Percentiles rank a stretch among this genome's conserved stretches.
Evolutionary conservation across 2,888 invertebrate species (phyloP).

Genomic region (Latrodectus hesperus): DNA sequence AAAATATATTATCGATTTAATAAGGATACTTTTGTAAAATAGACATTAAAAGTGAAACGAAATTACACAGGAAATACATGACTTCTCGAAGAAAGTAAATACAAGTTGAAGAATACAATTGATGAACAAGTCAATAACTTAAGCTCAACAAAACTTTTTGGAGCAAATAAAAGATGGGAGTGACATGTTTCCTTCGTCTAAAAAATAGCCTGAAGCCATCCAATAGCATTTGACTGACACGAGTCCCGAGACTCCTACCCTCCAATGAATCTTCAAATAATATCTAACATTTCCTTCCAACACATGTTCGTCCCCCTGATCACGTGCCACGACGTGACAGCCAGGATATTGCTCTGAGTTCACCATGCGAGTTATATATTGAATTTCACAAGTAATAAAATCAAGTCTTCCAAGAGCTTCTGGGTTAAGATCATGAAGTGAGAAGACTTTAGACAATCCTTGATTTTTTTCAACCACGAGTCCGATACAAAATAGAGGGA

Average conservation of each 20-base stretch:
- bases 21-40: too few species aligned
- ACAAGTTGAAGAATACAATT: neutral
- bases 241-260: neutral
- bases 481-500: too few species aligned
- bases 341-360: slow-evolving; percentile 14
- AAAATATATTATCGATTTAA: too few species aligned
- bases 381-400: slow-evolving; percentile 34
- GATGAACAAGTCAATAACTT: neutral
- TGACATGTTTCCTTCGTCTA: neutral
- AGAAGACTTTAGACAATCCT: neutral
- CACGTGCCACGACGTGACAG: slow-evolving; percentile 1
- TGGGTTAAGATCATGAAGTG: too few species aligned
- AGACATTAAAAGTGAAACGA: too few species aligned
- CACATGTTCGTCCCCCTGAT: slow-evolving; percentile 6
- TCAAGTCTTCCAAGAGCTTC: slow-evolving; percentile 5
- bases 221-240: slow-evolving; percentile 25
- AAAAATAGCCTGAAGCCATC: neutral
- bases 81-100: neutral
- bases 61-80: neutral
- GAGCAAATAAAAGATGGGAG: neutral
- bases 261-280: slow-evolving; percentile 8
- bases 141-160: neutral
- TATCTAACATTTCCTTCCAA: neutral
- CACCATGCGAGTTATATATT: neutral
- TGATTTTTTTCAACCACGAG: too few species aligned